Evolutionary conservation across 2,113 vertebrate species (phyloP).

Genomic region (Vombatus ursinus): DNA sequence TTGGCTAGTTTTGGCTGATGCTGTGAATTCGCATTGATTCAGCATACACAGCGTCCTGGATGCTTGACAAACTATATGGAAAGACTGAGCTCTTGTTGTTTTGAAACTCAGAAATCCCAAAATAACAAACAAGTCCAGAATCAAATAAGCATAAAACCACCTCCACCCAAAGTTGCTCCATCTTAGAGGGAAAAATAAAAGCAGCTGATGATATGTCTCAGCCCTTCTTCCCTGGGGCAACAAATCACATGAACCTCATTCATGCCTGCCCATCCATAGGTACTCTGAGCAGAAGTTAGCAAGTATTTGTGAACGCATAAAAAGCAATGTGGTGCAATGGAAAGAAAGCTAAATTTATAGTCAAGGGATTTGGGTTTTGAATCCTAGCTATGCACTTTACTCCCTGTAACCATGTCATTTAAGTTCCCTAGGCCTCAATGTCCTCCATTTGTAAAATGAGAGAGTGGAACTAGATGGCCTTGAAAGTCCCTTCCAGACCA

Average conservation of each 20-base stretch:
- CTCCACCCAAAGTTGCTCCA: neutral
- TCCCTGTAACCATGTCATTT: too few species aligned
- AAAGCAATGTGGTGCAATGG: neutral
- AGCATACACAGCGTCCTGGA: neutral
- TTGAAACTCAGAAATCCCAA: constrained; percentile 9
- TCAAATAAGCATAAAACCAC: neutral
- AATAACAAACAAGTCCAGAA: neutral
- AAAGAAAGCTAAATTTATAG: neutral
- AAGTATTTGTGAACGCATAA: neutral
- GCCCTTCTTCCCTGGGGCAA: neutral
- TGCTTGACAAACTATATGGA: neutral
- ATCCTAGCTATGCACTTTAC: neutral
- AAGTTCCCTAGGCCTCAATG: neutral
- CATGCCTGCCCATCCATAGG: neutral
- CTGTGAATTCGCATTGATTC: constrained; percentile 15
- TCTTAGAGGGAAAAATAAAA: neutral
- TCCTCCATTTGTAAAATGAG: neutral
- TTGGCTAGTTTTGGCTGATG: neutral
- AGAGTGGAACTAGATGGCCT: neutral
- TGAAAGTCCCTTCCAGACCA: neutral
- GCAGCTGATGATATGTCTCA: neutral
- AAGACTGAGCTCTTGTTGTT: constrained; percentile 25
- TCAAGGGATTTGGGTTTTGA: neutral
- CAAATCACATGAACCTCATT: neutral
- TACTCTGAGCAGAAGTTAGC: neutral